Percentiles rank a stretch among this genome's conserved stretches.
phyloP scores from a whole-genome alignment of 2,113 vertebrate genomes.

The Pseudopipra pipra region DNA sequence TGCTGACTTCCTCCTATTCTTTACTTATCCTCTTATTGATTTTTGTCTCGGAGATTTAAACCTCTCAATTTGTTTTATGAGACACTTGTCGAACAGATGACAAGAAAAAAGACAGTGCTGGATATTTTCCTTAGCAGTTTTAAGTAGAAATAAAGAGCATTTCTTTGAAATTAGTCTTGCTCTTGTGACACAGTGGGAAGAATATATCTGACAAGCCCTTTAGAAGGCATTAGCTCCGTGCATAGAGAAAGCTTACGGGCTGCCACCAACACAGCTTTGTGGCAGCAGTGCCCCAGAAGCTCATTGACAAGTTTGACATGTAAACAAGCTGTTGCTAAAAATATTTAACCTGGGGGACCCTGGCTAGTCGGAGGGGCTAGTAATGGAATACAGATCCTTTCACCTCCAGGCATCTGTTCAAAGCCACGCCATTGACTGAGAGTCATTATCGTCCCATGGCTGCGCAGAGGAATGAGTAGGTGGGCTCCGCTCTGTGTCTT shows the following conservation, averaged over 20 bases:
- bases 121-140: conserved; percentile 60
- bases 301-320: conserved; percentile 62
- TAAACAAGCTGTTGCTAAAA: conserved; percentile 68
- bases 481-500: conserved; percentile 31
- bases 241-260: background rate
- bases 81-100: conserved; percentile 53
- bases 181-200: conserved; percentile 24
- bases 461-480: background rate
- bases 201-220: conserved; percentile 48
- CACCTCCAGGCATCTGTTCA: conserved; percentile 56
- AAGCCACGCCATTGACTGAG: conserved; percentile 1
- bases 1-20: conserved; percentile 66
- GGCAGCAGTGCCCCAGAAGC: conserved; percentile 40
- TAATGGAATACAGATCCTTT: conserved; percentile 63
- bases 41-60: conserved; percentile 71
- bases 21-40: conserved; percentile 71
- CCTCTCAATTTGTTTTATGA: conserved; percentile 73
- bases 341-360: conserved; percentile 62
- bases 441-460: background rate
- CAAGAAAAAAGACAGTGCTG: conserved; percentile 46
- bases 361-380: conserved; percentile 25
- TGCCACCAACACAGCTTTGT: conserved; percentile 36
- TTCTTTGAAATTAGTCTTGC: conserved; percentile 65
- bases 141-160: conserved; percentile 66
- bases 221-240: conserved; percentile 3